Evolutionary conservation across 53 echinoderm and acorn worm species (phyloP), one percentile per base, ranked within the genome.

Genomic region (Holothuria scabra): DNA sequence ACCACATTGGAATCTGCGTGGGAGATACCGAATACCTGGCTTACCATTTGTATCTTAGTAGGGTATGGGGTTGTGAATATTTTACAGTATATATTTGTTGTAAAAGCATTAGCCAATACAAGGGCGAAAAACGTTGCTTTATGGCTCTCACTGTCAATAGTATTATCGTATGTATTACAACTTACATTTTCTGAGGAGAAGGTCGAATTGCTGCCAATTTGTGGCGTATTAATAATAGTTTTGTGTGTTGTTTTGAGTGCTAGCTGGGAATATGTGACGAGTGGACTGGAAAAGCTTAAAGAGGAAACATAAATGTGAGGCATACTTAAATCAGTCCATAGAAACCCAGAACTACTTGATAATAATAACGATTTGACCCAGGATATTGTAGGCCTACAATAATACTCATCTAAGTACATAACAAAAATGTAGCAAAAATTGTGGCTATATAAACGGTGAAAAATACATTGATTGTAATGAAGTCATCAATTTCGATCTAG

Each of bases 1-100:
- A 67, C 67, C 2, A 18, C 67, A 11, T 20, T 67, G 8, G 67
- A 67, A 31, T 67, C 67, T 35, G 67, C 67, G 8, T 67, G 67
- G 67, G 34, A 30, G 30, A 29, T 67, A 30, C 67, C 67, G 20
- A 35, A 12, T 7, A 32, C 67, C 2, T 29, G 13, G 30, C 12
- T 20, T 12, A 35, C 30, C 13, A 24, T 67, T 12, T 20, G 30
- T 13, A 28, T 67, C 10, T 8, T 67, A 18, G 12, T 32, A 20
- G 2, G 30, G 2, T 67, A 20, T 67, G 28, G 30, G 34, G 32
- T 35, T 8, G 12, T 35, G 2, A 67, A 35, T 67, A 67, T 20
- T 8, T 25, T 30, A 28, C 67, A 67, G 34, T 11, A 9, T 8
- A 28, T 67, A 67, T 20, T 29, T 30, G 34, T 12, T 2, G 34